Evolutionary conservation across 2,113 vertebrate species (phyloP).

Genomic region (Leiothrix lutea): DNA sequence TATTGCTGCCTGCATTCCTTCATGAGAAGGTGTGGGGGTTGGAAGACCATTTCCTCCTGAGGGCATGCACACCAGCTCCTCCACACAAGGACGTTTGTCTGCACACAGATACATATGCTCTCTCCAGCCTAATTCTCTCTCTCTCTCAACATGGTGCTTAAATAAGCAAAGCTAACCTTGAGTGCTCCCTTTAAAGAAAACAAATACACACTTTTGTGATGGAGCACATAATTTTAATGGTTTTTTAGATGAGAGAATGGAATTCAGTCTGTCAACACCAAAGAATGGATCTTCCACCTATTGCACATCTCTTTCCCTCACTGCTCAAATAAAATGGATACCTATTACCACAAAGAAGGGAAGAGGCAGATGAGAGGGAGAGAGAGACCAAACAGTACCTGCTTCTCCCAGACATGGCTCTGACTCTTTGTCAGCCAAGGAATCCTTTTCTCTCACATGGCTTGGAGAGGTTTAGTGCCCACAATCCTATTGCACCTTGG

Average conservation of each 20-base stretch:
- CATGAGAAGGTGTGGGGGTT: accelerated
- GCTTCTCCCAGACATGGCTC: neutral
- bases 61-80: neutral
- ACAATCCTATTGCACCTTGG: neutral
- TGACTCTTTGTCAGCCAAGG: neutral
- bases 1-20: neutral
- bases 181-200: neutral
- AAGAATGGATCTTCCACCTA: neutral
- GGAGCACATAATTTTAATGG: neutral
- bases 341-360: neutral
- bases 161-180: neutral
- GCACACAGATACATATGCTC: neutral
- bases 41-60: neutral
- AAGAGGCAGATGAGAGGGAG: neutral
- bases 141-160: neutral
- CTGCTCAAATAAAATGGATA: neutral
- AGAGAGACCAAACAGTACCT: neutral
- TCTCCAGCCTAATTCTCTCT: neutral
- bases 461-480: neutral
- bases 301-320: neutral
- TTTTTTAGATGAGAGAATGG: neutral
- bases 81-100: neutral
- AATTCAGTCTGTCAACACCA: neutral
- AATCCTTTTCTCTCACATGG: neutral
- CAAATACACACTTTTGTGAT: neutral